A percentile compares a stretch with the other conserved stretches of the same genome.
These are phyloP conservation scores for Leptura quadrifasciata DNA, from an alignment of 2,888 invertebrate genomes.

Conservation along the genomic window DNA sequence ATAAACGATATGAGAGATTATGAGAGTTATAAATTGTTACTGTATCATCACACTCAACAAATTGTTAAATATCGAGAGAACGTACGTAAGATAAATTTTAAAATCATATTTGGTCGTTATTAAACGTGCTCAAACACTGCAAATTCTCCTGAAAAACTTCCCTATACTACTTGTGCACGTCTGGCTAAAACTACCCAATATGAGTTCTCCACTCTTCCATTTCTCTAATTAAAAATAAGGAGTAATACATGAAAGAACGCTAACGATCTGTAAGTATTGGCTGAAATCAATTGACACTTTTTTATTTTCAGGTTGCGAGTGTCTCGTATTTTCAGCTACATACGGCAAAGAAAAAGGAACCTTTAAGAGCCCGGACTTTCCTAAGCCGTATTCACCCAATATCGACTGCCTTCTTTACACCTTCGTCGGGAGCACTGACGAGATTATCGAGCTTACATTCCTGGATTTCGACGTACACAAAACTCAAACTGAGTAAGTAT, in stretches of 20 bases:
- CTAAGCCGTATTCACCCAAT: constrained; percentile 83
- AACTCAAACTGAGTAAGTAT: constrained; percentile 81
- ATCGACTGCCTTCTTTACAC: constrained; percentile 90
- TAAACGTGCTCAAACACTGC: too few species aligned
- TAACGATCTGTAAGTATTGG: constrained; percentile 40
- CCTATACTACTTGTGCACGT: background rate
- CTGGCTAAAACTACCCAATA: background rate
- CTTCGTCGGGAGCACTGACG: constrained; percentile 85
- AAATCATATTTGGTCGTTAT: too few species aligned
- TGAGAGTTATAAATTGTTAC: too few species aligned
- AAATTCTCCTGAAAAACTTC: too few species aligned
- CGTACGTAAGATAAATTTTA: too few species aligned
- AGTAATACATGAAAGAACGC: constrained; percentile 21
- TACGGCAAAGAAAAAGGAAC: constrained; percentile 86
- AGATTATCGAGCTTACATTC: constrained; percentile 89
- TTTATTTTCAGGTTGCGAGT: constrained; percentile 84
- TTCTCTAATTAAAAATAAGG: constrained; percentile 42
- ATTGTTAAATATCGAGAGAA: too few species aligned
- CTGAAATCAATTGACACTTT: constrained; percentile 42
- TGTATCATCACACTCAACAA: too few species aligned
- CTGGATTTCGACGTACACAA: constrained; percentile 86
- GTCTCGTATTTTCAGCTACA: constrained; percentile 87
- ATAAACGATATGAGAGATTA: too few species aligned
- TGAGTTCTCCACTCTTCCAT: background rate
- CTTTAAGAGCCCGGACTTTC: constrained; percentile 91